Conservation (phyloP, 35 echinoderm and acorn worm species). For the Lytechinus pictus region DNA sequence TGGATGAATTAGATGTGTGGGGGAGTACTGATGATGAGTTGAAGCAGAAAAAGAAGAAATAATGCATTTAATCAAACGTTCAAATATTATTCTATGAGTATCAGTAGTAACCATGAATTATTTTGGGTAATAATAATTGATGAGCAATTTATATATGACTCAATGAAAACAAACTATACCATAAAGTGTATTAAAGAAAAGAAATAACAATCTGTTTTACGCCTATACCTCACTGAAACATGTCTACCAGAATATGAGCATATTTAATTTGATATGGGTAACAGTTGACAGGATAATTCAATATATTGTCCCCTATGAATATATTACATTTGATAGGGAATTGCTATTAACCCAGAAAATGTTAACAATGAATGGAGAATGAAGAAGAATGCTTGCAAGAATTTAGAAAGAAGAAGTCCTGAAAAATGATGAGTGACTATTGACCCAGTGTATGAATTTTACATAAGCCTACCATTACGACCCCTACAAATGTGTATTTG, state of each 20-base stretch:
- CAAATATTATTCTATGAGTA: too few species aligned
- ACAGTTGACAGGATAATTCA: not conserved
- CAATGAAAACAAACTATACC: too few species aligned
- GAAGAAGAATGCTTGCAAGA: not conserved
- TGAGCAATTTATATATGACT: too few species aligned
- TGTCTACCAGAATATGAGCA: not conserved
- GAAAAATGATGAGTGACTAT: not conserved
- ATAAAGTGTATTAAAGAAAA: too few species aligned
- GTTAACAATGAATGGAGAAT: not conserved
- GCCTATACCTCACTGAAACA: not conserved
- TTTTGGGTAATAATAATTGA: too few species aligned
- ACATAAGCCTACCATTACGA: constrained; percentile 1
- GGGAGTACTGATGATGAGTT: too few species aligned
- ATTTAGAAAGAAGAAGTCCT: not conserved
- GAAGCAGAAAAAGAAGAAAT: too few species aligned
- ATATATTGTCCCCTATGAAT: not conserved
- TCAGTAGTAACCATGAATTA: too few species aligned
- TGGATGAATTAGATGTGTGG: too few species aligned
- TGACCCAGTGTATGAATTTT: not conserved
- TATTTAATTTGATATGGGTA: not conserved
- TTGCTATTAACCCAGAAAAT: not conserved
- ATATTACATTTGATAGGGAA: not conserved
- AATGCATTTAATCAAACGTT: too few species aligned
- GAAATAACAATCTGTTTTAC: too few species aligned
- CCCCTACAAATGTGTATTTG: not conserved